Evolutionary conservation across 2,113 vertebrate genomes (phyloP).

Genomic region (Hemicordylus capensis): DNA sequence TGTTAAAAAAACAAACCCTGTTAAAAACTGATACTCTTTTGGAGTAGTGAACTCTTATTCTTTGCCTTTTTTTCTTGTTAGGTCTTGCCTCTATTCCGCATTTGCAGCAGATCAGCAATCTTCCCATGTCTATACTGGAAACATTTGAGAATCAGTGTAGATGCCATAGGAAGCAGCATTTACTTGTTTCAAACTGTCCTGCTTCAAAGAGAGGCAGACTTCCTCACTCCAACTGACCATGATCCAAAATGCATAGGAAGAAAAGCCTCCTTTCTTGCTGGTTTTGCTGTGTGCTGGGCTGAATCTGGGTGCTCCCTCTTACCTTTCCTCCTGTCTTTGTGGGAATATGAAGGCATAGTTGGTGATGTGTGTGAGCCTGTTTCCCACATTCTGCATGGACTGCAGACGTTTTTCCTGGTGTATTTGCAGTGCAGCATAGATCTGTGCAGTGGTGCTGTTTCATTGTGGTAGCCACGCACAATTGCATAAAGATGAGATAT

Average conservation of each 20-base stretch:
- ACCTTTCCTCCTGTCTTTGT: neutral
- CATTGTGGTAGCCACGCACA: neutral
- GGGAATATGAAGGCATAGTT: neutral
- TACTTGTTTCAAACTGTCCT: neutral
- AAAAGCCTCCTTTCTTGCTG: neutral
- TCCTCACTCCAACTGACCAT: neutral
- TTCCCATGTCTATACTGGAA: neutral
- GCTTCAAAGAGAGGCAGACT: neutral
- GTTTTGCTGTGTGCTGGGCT: neutral
- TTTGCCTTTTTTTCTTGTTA: neutral
- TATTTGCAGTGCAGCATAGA: neutral
- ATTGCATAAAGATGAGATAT: neutral
- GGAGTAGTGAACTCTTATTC: constrained; percentile 17
- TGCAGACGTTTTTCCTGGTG: neutral
- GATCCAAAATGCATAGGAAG: neutral
- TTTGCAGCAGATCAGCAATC: neutral
- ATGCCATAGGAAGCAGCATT: neutral
- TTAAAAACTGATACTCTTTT: neutral
- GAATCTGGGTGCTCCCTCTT: neutral
- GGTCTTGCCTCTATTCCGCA: neutral
- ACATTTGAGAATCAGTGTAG: neutral
- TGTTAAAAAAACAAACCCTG: no score
- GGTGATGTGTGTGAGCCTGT: neutral
- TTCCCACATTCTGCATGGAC: no score
- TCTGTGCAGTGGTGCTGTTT: neutral